Conservation (phyloP, 2,888 invertebrate genomes). For the Pterostichus niger region DNA sequence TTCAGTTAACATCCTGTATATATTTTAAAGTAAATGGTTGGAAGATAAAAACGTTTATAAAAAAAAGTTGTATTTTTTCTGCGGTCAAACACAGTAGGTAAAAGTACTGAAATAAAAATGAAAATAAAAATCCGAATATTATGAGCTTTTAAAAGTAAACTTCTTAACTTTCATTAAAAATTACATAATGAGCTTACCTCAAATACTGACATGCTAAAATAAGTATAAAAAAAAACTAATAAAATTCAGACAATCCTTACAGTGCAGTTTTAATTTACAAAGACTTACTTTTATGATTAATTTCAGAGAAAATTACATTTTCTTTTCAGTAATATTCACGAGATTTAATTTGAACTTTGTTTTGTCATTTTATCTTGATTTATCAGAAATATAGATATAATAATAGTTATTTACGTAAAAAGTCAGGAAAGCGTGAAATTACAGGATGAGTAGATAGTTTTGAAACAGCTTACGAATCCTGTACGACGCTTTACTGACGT, state of each 20-base stretch:
- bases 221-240: slow-evolving; percentile 6
- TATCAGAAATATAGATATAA: no score
- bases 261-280: not conserved
- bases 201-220: not conserved
- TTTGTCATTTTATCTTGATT: no score
- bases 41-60: no score
- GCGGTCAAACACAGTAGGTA: slow-evolving; percentile 6
- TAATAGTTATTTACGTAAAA: no score
- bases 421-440: no score
- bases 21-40: no score
- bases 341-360: no score
- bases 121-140: slow-evolving; percentile 8
- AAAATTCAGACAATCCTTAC: not conserved
- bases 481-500: no score
- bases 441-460: no score
- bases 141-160: slow-evolving; percentile 40
- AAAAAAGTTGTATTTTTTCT: not conserved
- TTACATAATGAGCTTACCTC: slow-evolving; percentile 35
- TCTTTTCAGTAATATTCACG: no score
- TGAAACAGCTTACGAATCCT: no score
- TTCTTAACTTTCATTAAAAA: slow-evolving; percentile 46
- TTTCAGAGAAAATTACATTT: not conserved
- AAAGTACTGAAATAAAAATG: slow-evolving; percentile 9
- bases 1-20: no score
- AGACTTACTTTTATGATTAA: not conserved